These are phyloP conservation scores for Eurosta solidaginis DNA, from an alignment of 1,140 invertebrate genomes.

Conservation along the genomic window DNA sequence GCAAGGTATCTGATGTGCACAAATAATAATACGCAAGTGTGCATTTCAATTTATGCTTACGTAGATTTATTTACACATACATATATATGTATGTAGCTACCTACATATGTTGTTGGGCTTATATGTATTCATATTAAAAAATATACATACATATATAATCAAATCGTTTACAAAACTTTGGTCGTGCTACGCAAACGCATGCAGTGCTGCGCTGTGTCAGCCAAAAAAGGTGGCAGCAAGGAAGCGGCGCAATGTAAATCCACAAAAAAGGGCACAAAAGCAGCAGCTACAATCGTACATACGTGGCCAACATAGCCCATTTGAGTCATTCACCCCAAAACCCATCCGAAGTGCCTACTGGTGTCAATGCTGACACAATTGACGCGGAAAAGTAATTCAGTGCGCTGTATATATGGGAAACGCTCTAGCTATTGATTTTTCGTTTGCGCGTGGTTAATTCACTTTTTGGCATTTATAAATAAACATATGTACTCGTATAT, in stretches of 20 bases:
- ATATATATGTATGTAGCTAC: neutral
- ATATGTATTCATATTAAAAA: neutral
- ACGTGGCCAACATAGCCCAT: neutral
- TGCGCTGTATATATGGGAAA: slow-evolving; percentile 5
- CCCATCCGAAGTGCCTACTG: neutral
- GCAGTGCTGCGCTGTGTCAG: slow-evolving; percentile 14
- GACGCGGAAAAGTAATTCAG: neutral
- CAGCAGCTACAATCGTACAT: neutral
- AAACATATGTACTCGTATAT: neutral
- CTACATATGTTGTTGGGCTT: neutral
- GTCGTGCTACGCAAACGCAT: neutral
- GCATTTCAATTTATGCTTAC: too few relatives aligned
- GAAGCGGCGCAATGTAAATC: neutral
- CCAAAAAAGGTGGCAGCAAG: neutral
- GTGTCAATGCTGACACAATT: neutral
- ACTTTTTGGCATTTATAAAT: neutral
- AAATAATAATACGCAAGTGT: neutral
- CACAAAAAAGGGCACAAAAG: neutral
- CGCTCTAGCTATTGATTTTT: slow-evolving; percentile 15
- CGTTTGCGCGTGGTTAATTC: neutral
- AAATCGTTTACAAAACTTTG: neutral
- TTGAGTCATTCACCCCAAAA: slow-evolving; percentile 20
- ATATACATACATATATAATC: neutral
- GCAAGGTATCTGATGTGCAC: neutral
- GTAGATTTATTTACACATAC: too few relatives aligned